These are phyloP conservation scores for Drosophila arawakana DNA, from an alignment of 1,140 invertebrate genomes.

Conservation along the genomic window DNA sequence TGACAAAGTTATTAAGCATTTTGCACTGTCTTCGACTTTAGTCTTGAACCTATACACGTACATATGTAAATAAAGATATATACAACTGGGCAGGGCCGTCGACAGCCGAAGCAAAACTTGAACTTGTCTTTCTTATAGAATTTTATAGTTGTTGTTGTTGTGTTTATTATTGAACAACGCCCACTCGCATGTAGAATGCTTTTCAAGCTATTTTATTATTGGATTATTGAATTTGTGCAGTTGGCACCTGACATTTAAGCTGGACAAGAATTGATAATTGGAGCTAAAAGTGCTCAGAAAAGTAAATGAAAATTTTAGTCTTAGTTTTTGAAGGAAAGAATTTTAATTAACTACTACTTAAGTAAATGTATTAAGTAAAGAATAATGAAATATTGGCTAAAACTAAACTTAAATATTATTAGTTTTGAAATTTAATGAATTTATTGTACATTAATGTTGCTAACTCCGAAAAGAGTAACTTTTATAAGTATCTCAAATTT, in stretches of 20 bases:
- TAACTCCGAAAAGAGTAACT: too few species aligned
- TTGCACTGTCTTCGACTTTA: slow-evolving; percentile 32
- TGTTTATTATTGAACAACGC: slow-evolving; percentile 46
- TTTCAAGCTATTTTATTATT: slow-evolving; percentile 26
- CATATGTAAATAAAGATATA: not conserved
- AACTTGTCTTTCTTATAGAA: slow-evolving; percentile 54
- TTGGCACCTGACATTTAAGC: not conserved
- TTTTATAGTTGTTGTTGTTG: slow-evolving; percentile 29
- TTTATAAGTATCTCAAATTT: too few species aligned
- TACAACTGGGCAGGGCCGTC: slow-evolving; percentile 49
- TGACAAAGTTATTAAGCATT: slow-evolving; percentile 45
- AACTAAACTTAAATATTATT: too few species aligned
- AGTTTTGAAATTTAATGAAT: too few species aligned
- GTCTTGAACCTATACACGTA: not conserved
- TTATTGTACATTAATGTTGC: too few species aligned
- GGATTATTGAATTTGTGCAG: slow-evolving; percentile 22
- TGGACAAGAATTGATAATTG: not conserved
- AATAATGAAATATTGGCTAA: too few species aligned
- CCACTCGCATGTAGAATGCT: slow-evolving; percentile 39
- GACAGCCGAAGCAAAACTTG: slow-evolving; percentile 44
- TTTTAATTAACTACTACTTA: too few species aligned
- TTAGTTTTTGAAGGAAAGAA: too few species aligned
- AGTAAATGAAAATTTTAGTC: too few species aligned
- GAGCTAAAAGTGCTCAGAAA: too few species aligned
- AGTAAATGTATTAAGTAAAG: too few species aligned